Conservation (phyloP, 2,113 vertebrate species). For the Neodon shergylaensis region DNA sequence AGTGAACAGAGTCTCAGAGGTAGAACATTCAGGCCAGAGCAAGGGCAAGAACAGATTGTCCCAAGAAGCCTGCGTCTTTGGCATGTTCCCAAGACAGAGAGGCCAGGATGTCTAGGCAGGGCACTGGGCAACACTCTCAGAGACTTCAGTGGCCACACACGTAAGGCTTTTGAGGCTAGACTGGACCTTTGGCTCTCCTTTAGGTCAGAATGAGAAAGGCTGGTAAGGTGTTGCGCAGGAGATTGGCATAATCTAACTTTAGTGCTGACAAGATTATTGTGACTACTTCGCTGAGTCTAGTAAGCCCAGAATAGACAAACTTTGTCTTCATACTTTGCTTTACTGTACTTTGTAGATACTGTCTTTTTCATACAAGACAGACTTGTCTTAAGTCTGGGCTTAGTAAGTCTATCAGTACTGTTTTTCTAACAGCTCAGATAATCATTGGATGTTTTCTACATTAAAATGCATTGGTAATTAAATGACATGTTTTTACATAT, state of each 20-base stretch:
- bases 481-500: neutral
- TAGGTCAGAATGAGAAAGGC: neutral
- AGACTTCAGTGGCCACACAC: neutral
- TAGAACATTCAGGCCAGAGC: neutral
- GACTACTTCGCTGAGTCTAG: neutral
- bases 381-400: neutral
- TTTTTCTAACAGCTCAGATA: neutral
- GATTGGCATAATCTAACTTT: neutral
- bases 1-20: neutral
- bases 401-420: neutral
- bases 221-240: neutral
- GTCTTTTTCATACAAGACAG: neutral
- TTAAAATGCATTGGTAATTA: neutral
- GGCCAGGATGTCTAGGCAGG: neutral
- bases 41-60: neutral
- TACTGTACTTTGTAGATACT: neutral
- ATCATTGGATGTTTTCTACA: neutral
- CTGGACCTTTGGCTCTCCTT: neutral
- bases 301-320: neutral
- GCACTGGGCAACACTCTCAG: neutral
- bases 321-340: neutral
- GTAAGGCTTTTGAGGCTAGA: neutral
- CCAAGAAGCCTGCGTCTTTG: neutral
- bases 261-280: neutral
- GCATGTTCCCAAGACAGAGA: neutral